These are phyloP conservation scores for Corvus hawaiiensis DNA, from an alignment of 2,113 vertebrate species.

Conservation along the genomic window DNA sequence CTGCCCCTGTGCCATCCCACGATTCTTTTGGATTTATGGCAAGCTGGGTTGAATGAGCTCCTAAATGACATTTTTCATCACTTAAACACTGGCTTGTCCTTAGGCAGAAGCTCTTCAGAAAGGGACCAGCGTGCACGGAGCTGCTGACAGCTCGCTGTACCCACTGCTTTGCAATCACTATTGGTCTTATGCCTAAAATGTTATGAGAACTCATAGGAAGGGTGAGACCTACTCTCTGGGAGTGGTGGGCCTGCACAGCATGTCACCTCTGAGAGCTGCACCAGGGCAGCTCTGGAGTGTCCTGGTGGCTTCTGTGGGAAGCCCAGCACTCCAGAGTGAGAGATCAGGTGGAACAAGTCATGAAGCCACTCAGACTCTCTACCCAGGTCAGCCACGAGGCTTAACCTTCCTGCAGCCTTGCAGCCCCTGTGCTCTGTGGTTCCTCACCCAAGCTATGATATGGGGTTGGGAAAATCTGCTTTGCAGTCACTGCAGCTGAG, in stretches of 20 bases:
- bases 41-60: not conserved
- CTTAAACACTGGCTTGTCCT: not conserved
- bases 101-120: not conserved
- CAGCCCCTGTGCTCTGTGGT: not conserved
- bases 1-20: not conserved
- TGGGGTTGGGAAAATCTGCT: not conserved
- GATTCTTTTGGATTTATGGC: not conserved
- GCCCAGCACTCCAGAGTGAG: not conserved
- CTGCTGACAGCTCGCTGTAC: not conserved
- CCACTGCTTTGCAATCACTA: not conserved
- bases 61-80: not conserved
- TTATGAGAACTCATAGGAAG: not conserved
- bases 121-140: not conserved
- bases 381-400: not conserved
- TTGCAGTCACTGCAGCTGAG: not conserved
- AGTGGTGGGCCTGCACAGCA: not conserved
- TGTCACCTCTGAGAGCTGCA: not conserved
- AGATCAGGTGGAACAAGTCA: not conserved
- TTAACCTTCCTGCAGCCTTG: not conserved
- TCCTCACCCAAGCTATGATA: not conserved
- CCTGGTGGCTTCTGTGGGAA: not conserved
- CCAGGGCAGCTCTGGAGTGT: not conserved
- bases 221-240: not conserved
- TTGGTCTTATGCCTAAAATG: not conserved
- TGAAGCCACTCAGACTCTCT: not conserved